Evolutionary conservation across 2,888 invertebrate genomes (phyloP), one percentile per base, ranked within the genome.

Genomic region (Drepana falcataria): DNA sequence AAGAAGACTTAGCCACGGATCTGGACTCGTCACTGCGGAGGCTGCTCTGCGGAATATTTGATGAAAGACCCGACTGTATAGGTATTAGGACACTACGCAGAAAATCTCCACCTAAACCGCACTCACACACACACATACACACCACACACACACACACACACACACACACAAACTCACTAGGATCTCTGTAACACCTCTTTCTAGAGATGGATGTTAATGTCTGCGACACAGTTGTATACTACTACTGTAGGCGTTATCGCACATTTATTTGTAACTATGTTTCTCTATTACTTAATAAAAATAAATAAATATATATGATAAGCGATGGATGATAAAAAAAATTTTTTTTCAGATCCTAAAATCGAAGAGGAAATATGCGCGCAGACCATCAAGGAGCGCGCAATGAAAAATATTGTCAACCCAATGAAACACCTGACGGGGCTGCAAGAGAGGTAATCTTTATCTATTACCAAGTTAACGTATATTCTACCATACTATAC

Each of bases 361-460:
- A 37, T 4, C 3, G 37, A 3, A 5, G 37, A 37, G 37, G 37
- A 37, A 5, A 37, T 37, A 5, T 9, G 9, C 0, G 59, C 69
- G 2, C 71, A 71, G 35, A 60, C 69, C 0, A 74, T 87, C 41
- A 88, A 84, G 51, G 55, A 61, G 0, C 76, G 61, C 7, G 89
- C 89, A 0, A 85, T 89, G 85, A 68, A 48, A 9, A 65, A 67
- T 0, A 53, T 58, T 0, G 83, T 88, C 0, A 68, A 75, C 1
- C 67, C 73, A 0, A 75, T 88, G 54, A 69, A 62, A 47, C 83
- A 85, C 59, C 72, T 83, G 1, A 58, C 67, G 0, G 65, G 68
- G 0, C 52, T 80, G 0, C n/a, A 56, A 0, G 67, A 73, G 4
- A 77, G 74, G 85, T 85, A 62, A 54, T 53, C n/a, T n/a, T 54